Evolutionary conservation across 2,888 invertebrate species (phyloP), one percentile per base, ranked within the genome.

Genomic region (Heliconius hortense): DNA sequence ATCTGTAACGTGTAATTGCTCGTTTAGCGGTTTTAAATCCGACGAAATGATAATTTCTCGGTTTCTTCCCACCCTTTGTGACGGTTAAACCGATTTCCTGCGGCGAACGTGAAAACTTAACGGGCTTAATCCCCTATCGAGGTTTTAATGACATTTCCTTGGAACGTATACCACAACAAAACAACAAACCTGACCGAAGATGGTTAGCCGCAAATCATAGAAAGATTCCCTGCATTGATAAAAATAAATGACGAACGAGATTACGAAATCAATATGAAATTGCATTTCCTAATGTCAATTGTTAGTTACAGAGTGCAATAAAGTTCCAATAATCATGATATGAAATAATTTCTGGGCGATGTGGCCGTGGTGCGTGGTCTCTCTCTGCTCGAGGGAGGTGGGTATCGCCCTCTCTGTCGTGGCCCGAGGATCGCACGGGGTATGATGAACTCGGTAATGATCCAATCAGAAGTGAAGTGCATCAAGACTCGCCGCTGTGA

Each of bases 401-500:
- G 76, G 81, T 87, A 85, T 82, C 76, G 82, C 79, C 76, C 81
- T 93, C 92, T 86, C 89, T 84, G 81, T 93, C 90, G 78, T 82
- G 83, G 89, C 89, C 89, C 82, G 90, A 89, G 91, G 91, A 91
- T 91, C 90, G 93, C 91, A 88, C 89, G 89, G 90, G 90, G 92
- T 93, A 94, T 94, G 93, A 94, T 94, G 94, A 94, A 93, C 94
- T 93, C 93, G 92, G 94, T 94, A 94, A 94, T 94, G 94, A 94
- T 93, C 94, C 94, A 94, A 94, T 94, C 94, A 94, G 90, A 94
- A 93, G 86, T 93, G 93, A 94, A 93, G 92, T 93, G 92, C 94
- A 93, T 93, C 92, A 91, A 90, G 89, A 85, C 90, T 86, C 86
- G 88, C 89, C 90, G 90, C 92, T 92, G 93, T 94, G 94, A 93